A percentile compares a stretch with the other conserved stretches of the same genome.
phyloP scores from a whole-genome alignment of 2,797 vertebrate genomes.

The Chelidonichthys spinosus region DNA sequence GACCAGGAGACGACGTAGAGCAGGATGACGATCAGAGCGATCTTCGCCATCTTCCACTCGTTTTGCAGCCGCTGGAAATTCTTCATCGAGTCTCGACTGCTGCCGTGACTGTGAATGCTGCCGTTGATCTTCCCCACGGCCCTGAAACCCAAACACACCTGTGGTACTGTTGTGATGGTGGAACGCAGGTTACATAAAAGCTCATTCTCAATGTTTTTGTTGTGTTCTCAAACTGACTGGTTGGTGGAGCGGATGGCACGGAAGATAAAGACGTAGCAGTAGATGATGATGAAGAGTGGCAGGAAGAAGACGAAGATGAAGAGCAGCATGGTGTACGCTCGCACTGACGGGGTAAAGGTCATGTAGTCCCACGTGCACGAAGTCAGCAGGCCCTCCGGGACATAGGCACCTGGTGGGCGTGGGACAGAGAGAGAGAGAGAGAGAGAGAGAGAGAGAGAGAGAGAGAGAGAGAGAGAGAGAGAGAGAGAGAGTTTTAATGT shows the following conservation, averaged over 20 bases:
- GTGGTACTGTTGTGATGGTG: neutral
- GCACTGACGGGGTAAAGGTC: slow-evolving; percentile 92
- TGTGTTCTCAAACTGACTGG: slow-evolving; percentile 77
- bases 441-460: no score
- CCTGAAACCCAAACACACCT: slow-evolving; percentile 51
- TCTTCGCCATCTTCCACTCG: slow-evolving; percentile 97
- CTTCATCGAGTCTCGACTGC: slow-evolving; percentile 80
- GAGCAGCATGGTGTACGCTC: slow-evolving; percentile 94
- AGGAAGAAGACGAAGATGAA: slow-evolving; percentile 96
- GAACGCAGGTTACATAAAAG: neutral
- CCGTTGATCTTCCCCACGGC: slow-evolving; percentile 86
- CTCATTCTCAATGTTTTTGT: neutral
- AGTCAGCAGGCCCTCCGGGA: slow-evolving; percentile 93
- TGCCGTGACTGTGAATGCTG: slow-evolving; percentile 63
- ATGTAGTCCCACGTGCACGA: slow-evolving; percentile 97
- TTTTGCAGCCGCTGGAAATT: slow-evolving; percentile 88
- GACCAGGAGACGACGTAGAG: slow-evolving; percentile 95
- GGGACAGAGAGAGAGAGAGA: no score
- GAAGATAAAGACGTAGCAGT: slow-evolving; percentile 95
- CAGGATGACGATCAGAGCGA: slow-evolving; percentile 91
- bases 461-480: neutral
- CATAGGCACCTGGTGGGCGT: slow-evolving; percentile 87
- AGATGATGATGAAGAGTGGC: slow-evolving; percentile 91
- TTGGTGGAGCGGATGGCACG: slow-evolving; percentile 89
- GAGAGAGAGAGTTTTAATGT: neutral